Evolutionary conservation across 2,797 vertebrate species (phyloP), one percentile per base, ranked within the genome.

Genomic region (Tragopan temminckii): DNA sequence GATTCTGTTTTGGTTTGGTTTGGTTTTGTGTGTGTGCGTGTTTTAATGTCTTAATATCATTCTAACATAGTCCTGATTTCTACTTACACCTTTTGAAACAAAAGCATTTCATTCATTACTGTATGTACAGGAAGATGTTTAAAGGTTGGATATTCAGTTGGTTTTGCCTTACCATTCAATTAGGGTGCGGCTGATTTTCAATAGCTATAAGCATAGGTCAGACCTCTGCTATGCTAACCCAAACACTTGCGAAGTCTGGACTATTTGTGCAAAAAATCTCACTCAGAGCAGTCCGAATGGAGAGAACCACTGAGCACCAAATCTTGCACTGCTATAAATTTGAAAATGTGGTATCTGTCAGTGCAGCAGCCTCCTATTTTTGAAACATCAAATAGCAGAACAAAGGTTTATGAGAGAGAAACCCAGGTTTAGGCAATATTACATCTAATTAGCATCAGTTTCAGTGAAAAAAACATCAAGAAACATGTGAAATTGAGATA

Each of bases 321-420:
- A 85, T 48, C 27, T 25, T 62, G 16, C 7, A 3, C 13, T 18
- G n/a, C 13, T 11, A 14, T 35, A 5, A 40, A 33, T 57, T 79
- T 57, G 43, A 67, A 89, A 91, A 52, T 17, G 7, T 36, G 13
- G 3, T 64, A 18, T 25, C 67, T 38, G 19, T 45, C 59, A 75
- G 9, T 38, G 50, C 31, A 48, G 13, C 38, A 90, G 9, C 8
- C 58, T 81, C 15, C 27, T 7, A 62, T 85, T 69, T 76, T 18
- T 52, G 43, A 67, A 74, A 31, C 13, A 70, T 5, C 7, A 62
- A 80, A 66, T 10, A 58, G 1, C 4, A 70, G 36, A 85, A 77
- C 9, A 10, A 74, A 80, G 11, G 33, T 67, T 89, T 67, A 45
- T 67, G 27, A 71, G 12, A 58, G 3, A 83, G 13, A 94, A 94